These are phyloP conservation scores for Listronotus bonariensis DNA, from an alignment of 1,140 invertebrate species.

Conservation along the genomic window DNA sequence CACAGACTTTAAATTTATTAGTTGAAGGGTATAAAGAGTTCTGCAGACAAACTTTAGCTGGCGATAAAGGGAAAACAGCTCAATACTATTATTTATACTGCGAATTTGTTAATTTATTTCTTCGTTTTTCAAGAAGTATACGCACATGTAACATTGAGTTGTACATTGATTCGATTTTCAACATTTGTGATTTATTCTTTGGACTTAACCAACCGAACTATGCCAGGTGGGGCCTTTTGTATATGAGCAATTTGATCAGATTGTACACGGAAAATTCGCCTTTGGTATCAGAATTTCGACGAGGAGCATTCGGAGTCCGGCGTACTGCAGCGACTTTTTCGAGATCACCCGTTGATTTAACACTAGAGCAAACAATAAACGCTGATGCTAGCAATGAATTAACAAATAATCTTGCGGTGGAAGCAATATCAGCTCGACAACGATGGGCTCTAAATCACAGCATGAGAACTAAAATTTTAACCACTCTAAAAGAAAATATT, in stretches of 20 bases:
- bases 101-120: conserved; percentile 38
- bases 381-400: conserved; percentile 45
- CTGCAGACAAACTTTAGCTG: conserved; percentile 27
- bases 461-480: conserved; percentile 6
- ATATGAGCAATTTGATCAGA: conserved; percentile 35
- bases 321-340: conserved; percentile 18
- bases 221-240: conserved; percentile 39
- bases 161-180: conserved; percentile 41
- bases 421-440: conserved; percentile 48
- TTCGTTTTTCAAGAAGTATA: conserved; percentile 43
- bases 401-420: conserved; percentile 40
- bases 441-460: conserved; percentile 47
- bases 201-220: conserved; percentile 47
- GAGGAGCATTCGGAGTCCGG: conserved; percentile 37
- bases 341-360: conserved; percentile 40
- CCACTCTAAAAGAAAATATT: too few relatives aligned
- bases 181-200: conserved; percentile 48
- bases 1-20: conserved; percentile 22
- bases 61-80: conserved; percentile 43
- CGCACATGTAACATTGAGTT: conserved; percentile 43
- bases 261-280: conserved; percentile 31
- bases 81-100: conserved; percentile 43
- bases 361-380: conserved; percentile 42
- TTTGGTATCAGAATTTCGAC: conserved; percentile 36
- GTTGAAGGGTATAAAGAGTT: conserved; percentile 32